Base-by-base conservation (phyloP, 2,113 vertebrate genomes). In the Corydoras maculifer region DNA sequence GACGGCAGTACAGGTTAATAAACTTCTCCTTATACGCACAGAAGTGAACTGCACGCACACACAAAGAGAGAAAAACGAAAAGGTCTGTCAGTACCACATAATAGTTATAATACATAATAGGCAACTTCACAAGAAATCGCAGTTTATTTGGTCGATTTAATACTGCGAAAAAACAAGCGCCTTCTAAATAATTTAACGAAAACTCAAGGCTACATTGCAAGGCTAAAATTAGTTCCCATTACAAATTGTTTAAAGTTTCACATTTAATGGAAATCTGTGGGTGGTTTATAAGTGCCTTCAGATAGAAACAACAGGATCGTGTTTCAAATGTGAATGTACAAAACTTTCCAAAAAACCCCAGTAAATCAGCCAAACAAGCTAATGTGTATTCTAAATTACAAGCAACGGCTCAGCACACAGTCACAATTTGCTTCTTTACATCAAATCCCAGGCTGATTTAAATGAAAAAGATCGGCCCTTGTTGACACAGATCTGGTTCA, bases 11-110 rank as follows among this genome's bases (percentile, higher is more conserved):
- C 75, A 96, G 91, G 78, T 91, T 90, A 90, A 98, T 95, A 87
- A 97, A 98, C 87, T 92, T 94, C 84, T 98, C 94, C 71, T 93
- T 95, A 90, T 96, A 99, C 78, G 90, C 91, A 87, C 92, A 94
- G 89, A 98, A 97, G 87, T 98, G 97, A 83, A 92, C 97, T 99
- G 88, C 78, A 84, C 55, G 67, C 4, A 66, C 59, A 75, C 13
- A 35, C 53, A 43, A 49, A 69, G 49, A 75, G 49, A 67, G 18
- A 25, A 25, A 59, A 15, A 65, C 15, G 29, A 29, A 71, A 9
- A 61, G 8, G 43, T 50, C 50, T 72, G 43, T 69, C 62, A 72
- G 65, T 49, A 65, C 43, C 15, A 35, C n/a, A 58, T 43, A 58
- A 57, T 13, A 58, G 58, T 9, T 59, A 8, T 15, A 29, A 67